Evolutionary conservation across 2,888 invertebrate genomes (phyloP), one percentile per base, ranked within the genome.

Genomic region (Heliconius sara): DNA sequence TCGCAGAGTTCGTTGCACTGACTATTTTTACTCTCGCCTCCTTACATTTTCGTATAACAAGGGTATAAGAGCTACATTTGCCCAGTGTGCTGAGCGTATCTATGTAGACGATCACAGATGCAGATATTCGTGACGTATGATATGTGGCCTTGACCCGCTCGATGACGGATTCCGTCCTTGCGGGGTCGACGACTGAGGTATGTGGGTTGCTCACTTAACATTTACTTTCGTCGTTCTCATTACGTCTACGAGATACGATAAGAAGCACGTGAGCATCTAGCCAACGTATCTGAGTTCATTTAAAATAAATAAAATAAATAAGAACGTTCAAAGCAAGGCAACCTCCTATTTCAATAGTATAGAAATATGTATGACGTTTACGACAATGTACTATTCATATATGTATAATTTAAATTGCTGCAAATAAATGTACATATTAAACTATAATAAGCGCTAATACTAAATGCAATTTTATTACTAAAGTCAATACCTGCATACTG

Each of bases 121-220:
- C 93, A 93, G 93, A 93, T 92, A 91, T 90, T 88, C 81, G 87
- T 88, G 88, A 88, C 91, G 91, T 90, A 90, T 91, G 92, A 90
- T 92, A 90, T 90, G 91, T 92, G 92, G 91, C 95, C 95, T 94
- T 95, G 94, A 92, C 93, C 93, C 87, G 82, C 85, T 87, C 89
- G 88, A 92, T 95, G 94, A 95, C 93, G 91, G 90, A 93, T 94
- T 90, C 90, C 93, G 94, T 93, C 95, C 95, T 95, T 95, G 95
- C 87, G 91, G 88, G 94, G 93, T 93, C 93, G 89, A 85, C 88
- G 92, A 91, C 84, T 79, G 86, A 87, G 82, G 83, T 88, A 89
- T 91, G 90, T 90, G 90, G 89, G 85, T 85, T 84, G 85, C 85
- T 84, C 83, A 82, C 83, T 80, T 80, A 80, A 78, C 73, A 78